phyloP scores from a whole-genome alignment of 2,797 vertebrate species.

The Oreonectes daqikongensis region DNA sequence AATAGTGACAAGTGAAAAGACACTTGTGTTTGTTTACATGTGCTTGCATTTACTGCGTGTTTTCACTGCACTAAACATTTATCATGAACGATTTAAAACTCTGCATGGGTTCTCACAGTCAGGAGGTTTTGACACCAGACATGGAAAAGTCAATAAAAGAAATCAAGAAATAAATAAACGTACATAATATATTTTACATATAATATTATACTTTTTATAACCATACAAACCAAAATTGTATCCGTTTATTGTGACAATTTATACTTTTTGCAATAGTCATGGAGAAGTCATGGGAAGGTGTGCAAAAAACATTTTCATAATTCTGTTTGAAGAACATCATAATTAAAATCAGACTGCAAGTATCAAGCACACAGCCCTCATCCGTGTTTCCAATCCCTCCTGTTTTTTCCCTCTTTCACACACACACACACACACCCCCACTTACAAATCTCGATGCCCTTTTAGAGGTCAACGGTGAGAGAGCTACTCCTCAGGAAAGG shows the following conservation, averaged over 20 bases:
- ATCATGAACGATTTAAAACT: not conserved
- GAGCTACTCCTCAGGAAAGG: conserved; percentile 69
- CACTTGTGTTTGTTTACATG: not conserved
- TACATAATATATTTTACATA: not conserved
- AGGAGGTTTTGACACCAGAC: not conserved
- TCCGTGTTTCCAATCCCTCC: not conserved
- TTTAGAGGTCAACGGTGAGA: conserved; percentile 77
- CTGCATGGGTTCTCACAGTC: not conserved
- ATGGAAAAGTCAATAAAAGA: not conserved
- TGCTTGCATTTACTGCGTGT: not conserved
- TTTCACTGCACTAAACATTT: not conserved
- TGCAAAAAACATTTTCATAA: not conserved
- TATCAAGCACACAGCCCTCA: not conserved
- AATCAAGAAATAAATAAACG: not conserved
- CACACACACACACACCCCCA: conserved; percentile 24
- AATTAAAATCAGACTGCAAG: not conserved
- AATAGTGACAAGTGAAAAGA: not conserved
- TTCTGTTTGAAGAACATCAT: not conserved
- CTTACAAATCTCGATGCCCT: conserved; percentile 55
- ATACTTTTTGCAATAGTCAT: no score
- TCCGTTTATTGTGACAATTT: no score
- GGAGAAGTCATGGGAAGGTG: not conserved
- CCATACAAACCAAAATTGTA: no score
- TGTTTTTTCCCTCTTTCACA: conserved; percentile 6
- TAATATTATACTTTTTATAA: no score